Percentiles rank a stretch among this genome's conserved stretches.
Evolutionary conservation across 2,113 vertebrate genomes (phyloP).

Genomic region (Urocynchramus pylzowi): DNA sequence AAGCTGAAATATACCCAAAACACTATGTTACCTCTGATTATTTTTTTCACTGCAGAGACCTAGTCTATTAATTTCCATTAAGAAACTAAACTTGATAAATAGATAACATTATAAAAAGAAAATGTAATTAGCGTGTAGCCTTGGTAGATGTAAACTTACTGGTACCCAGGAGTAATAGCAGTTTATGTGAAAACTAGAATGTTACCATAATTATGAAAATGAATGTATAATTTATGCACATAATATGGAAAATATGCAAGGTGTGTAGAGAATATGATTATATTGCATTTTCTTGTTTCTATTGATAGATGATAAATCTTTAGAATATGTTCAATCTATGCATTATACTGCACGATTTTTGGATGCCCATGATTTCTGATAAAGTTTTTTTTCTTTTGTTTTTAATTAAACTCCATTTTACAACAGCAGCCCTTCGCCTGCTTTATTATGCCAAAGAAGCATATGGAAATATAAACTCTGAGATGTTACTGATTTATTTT

Average conservation of each 20-base stretch:
- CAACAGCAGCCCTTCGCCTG: slow-evolving; percentile 45
- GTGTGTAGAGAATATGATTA: slow-evolving; percentile 47
- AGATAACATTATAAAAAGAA: slow-evolving; percentile 55
- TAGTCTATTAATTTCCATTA: slow-evolving; percentile 65
- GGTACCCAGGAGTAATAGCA: slow-evolving; percentile 68
- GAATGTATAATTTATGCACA: slow-evolving; percentile 67
- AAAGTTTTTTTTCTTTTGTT: slow-evolving; percentile 68
- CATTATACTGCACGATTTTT: slow-evolving; percentile 32
- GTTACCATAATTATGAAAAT: slow-evolving; percentile 70
- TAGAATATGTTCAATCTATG: slow-evolving; percentile 18
- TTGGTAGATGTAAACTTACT: slow-evolving; percentile 57
- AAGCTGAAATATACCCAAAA: neutral
- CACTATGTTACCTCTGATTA: neutral
- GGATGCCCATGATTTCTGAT: slow-evolving; percentile 52
- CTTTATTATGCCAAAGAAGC: slow-evolving; percentile 71
- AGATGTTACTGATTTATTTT: slow-evolving; percentile 76
- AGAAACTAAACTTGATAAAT: slow-evolving; percentile 56
- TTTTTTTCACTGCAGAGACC: neutral
- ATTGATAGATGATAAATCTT: slow-evolving; percentile 64
- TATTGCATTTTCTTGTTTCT: slow-evolving; percentile 49
- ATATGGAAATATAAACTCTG: slow-evolving; percentile 75
- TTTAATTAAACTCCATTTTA: slow-evolving; percentile 75
- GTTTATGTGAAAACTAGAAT: slow-evolving; percentile 65
- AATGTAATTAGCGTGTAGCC: slow-evolving; percentile 54
- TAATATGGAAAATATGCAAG: slow-evolving; percentile 59